phyloP scores from a whole-genome alignment of 2,888 invertebrate species.

The Metalampra italica region DNA sequence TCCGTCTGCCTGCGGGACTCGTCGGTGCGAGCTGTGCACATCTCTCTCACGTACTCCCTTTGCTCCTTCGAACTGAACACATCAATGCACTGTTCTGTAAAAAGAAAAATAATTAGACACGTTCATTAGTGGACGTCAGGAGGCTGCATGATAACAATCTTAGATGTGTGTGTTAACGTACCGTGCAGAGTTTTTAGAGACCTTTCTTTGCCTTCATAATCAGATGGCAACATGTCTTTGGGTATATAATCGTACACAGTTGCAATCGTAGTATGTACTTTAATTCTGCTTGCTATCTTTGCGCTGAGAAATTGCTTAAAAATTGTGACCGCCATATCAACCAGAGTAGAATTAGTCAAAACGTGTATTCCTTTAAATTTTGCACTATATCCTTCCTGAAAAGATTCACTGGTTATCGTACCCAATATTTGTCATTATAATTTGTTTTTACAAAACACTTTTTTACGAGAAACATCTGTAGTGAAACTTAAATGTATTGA shows the following conservation, averaged over 20 bases:
- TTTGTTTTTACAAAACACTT: no score
- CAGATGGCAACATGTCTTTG: constrained; percentile 35
- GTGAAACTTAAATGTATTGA: no score
- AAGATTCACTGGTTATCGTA: constrained; percentile 13
- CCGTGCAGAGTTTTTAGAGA: constrained; percentile 26
- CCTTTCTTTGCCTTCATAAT: constrained; percentile 38
- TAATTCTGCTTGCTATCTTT: constrained; percentile 29
- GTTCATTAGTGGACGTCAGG: no score
- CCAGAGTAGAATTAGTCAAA: constrained; percentile 43
- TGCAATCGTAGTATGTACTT: constrained; percentile 24
- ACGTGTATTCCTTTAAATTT: constrained; percentile 55
- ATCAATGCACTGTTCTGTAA: constrained; percentile 37
- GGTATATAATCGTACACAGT: constrained; percentile 26
- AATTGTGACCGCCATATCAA: constrained; percentile 32
- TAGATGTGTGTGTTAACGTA: constrained; percentile 15
- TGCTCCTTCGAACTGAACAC: constrained; percentile 13
- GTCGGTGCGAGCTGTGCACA: constrained; percentile 16
- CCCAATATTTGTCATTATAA: no score
- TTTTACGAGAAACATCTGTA: no score
- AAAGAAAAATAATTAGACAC: not conserved
- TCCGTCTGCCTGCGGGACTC: constrained; percentile 14
- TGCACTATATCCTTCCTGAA: constrained; percentile 47
- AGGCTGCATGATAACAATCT: no score
- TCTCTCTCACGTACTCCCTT: constrained; percentile 13
- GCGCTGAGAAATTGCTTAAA: constrained; percentile 42